Evolutionary conservation across 2,797 vertebrate genomes (phyloP).

Genomic region (Acanthurus leucopareius): DNA sequence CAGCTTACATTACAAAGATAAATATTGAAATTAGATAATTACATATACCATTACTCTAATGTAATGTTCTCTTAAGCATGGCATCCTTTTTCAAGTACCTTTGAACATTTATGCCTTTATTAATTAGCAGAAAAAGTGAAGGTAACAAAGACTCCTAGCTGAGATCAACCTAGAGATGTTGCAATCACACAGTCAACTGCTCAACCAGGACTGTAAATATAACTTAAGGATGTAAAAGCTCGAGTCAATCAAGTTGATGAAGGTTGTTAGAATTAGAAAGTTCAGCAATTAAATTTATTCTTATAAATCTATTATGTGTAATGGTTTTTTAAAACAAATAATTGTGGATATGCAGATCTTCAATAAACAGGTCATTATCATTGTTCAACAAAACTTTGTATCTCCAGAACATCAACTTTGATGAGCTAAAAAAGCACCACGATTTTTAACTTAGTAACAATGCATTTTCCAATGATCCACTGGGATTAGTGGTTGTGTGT

Average conservation of each 20-base stretch:
- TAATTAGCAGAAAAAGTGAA: background rate
- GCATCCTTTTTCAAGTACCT: background rate
- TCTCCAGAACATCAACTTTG: constrained; percentile 5
- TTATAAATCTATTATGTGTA: background rate
- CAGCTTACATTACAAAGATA: constrained; percentile 36
- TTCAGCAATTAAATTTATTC: too few species aligned
- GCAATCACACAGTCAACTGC: too few species aligned
- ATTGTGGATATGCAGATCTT: too few species aligned
- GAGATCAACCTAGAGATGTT: too few species aligned
- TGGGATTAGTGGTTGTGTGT: background rate
- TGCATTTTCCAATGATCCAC: background rate
- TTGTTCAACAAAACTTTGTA: background rate
- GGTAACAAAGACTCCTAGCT: background rate
- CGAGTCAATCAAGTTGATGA: background rate
- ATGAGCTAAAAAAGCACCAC: constrained; percentile 3
- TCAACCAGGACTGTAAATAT: too few species aligned
- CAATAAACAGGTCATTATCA: background rate
- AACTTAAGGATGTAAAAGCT: too few species aligned
- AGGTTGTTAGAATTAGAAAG: background rate
- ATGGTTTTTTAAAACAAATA: background rate
- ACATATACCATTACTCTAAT: background rate
- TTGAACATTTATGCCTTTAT: background rate
- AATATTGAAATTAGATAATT: constrained; percentile 35
- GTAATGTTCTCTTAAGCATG: background rate
- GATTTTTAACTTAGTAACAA: background rate